phyloP scores from a whole-genome alignment of 2,888 invertebrate species.

The Acronicta leporina region DNA sequence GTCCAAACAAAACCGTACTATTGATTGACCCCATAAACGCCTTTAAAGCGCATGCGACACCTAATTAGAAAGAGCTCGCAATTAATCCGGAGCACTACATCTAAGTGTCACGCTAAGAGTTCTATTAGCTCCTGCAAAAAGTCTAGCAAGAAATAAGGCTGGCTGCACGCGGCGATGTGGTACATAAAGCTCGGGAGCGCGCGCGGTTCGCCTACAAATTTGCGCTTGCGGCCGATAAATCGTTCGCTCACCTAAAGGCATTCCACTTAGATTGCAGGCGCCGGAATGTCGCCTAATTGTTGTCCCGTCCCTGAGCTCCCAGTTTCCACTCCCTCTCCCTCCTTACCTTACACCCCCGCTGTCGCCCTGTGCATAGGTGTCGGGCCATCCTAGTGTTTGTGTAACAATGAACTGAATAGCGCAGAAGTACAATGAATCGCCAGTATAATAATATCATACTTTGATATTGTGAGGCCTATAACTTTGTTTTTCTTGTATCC shows the following conservation, averaged over 20 bases:
- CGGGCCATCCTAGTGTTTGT: slow-evolving; percentile 6
- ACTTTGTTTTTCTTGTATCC: no score
- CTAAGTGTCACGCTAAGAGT: slow-evolving; percentile 9
- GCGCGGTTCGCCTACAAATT: slow-evolving; percentile 41
- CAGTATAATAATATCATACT: background rate
- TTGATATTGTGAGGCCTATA: background rate
- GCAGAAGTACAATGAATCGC: background rate
- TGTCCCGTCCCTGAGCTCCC: slow-evolving; percentile 32
- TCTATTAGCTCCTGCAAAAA: slow-evolving; percentile 14
- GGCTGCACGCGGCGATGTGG: background rate
- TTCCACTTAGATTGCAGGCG: slow-evolving; percentile 67
- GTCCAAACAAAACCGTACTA: background rate
- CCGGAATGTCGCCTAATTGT: slow-evolving; percentile 65
- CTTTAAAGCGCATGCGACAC: slow-evolving; percentile 18
- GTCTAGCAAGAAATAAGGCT: background rate
- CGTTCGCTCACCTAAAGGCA: slow-evolving; percentile 57
- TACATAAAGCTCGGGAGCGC: background rate
- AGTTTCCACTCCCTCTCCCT: slow-evolving; percentile 10
- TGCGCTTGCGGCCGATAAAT: slow-evolving; percentile 57
- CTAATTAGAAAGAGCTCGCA: slow-evolving; percentile 25
- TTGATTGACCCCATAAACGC: slow-evolving; percentile 10
- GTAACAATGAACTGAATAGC: slow-evolving; percentile 11
- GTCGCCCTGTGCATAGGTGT: slow-evolving; percentile 23
- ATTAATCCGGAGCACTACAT: slow-evolving; percentile 2
- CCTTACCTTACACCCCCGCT: background rate